These are phyloP conservation scores for Lordiphosa clarofinis DNA, from an alignment of 1,140 invertebrate species.

Conservation along the genomic window DNA sequence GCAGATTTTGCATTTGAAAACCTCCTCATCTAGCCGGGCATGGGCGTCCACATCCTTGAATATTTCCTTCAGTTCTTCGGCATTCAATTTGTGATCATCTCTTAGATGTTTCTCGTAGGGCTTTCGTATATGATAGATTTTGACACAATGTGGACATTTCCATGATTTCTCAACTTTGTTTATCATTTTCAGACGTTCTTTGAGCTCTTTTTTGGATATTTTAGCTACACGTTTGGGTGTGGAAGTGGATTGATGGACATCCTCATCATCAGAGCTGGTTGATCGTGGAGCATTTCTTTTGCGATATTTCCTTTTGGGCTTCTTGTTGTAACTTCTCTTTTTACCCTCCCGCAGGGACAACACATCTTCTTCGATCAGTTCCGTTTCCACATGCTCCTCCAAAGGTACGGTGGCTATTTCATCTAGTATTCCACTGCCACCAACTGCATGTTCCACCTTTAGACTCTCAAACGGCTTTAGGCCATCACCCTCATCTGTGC, in stretches of 20 bases:
- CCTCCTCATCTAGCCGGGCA: conserved; percentile 59
- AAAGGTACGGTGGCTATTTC: conserved; percentile 70
- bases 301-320: conserved; percentile 56
- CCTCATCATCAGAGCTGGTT: conserved; percentile 15
- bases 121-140: conserved; percentile 75
- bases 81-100: conserved; percentile 61
- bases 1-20: conserved; percentile 73
- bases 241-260: not conserved
- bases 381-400: conserved; percentile 30
- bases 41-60: conserved; percentile 62
- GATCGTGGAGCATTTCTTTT: conserved; percentile 34
- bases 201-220: conserved; percentile 63
- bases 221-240: conserved; percentile 58
- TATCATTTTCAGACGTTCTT: conserved; percentile 65
- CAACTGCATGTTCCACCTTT: conserved; percentile 53
- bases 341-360: conserved; percentile 34
- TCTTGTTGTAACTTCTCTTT: conserved; percentile 12
- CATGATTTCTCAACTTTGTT: conserved; percentile 71
- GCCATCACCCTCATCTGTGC: conserved; percentile 43
- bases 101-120: conserved; percentile 76
- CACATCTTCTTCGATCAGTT: conserved; percentile 58
- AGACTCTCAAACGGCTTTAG: conserved; percentile 55
- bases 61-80: conserved; percentile 59
- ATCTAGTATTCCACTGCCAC: conserved; percentile 45
- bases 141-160: conserved; percentile 72